Evolutionary conservation across 2,797 vertebrate genomes (phyloP).

Genomic region (Scleropages formosus): DNA sequence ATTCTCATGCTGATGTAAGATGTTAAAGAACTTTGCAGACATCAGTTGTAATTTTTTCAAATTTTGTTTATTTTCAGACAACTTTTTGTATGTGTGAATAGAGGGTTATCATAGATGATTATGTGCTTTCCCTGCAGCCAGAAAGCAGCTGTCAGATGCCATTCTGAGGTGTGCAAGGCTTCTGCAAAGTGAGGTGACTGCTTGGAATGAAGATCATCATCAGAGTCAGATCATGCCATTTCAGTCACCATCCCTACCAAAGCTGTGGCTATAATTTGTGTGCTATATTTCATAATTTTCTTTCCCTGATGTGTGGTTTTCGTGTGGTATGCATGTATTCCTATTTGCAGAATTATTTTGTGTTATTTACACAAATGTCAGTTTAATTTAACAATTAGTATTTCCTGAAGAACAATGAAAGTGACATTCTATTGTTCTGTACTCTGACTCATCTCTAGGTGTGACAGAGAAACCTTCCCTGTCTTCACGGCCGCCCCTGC

Average conservation of each 20-base stretch:
- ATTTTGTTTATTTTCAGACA: not conserved
- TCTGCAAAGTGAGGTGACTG: slow-evolving; percentile 57
- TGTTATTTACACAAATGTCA: no score
- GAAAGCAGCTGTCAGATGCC: slow-evolving; percentile 64
- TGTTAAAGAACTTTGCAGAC: not conserved
- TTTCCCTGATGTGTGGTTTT: no score
- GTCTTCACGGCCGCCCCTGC: slow-evolving; percentile 53
- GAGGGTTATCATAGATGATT: not conserved
- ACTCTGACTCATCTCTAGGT: slow-evolving; percentile 58
- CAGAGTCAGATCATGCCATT: slow-evolving; percentile 44
- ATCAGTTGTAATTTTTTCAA: not conserved
- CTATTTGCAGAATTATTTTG: no score
- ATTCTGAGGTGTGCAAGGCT: slow-evolving; percentile 66
- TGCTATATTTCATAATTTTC: not conserved
- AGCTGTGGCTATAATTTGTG: no score
- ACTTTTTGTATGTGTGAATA: not conserved
- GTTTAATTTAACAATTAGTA: no score
- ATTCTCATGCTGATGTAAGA: not conserved
- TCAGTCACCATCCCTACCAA: slow-evolving; percentile 49
- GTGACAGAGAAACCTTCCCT: slow-evolving; percentile 65
- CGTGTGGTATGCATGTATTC: no score
- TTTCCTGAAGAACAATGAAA: no score
- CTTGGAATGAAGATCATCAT: slow-evolving; percentile 13
- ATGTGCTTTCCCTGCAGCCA: slow-evolving; percentile 51
- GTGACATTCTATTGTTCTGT: no score